phyloP scores from a whole-genome alignment of 2,797 vertebrate genomes.

The Rhinogobio ventralis region DNA sequence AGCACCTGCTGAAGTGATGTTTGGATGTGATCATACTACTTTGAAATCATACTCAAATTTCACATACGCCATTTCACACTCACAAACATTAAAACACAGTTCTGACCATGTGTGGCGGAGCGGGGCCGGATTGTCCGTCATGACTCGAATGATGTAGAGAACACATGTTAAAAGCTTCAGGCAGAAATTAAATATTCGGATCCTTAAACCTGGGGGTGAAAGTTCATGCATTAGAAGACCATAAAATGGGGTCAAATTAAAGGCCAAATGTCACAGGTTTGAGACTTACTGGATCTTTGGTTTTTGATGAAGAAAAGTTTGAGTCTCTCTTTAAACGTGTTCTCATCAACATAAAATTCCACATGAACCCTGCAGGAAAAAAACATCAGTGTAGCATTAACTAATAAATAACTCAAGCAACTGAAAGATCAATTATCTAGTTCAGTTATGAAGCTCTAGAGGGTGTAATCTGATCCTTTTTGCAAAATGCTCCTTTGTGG shows the following conservation, averaged over 20 bases:
- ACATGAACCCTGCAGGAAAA: slow-evolving; percentile 88
- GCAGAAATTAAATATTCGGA: slow-evolving; percentile 95
- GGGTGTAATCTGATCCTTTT: no score
- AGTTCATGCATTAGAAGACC: neutral
- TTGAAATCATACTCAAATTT: neutral
- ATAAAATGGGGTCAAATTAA: neutral
- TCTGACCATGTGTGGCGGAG: slow-evolving; percentile 55
- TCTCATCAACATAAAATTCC: slow-evolving; percentile 97
- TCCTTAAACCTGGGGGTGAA: slow-evolving; percentile 84
- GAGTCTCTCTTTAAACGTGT: slow-evolving; percentile 96
- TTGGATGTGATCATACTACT: neutral
- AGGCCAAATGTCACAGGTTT: neutral
- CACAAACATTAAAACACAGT: neutral
- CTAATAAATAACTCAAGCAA: neutral
- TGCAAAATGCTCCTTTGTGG: no score
- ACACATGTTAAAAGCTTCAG: slow-evolving; percentile 96
- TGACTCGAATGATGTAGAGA: slow-evolving; percentile 92
- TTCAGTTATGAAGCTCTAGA: neutral
- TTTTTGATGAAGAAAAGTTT: slow-evolving; percentile 99
- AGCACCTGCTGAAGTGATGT: neutral
- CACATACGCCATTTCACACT: neutral
- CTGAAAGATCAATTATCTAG: neutral
- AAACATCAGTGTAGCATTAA: neutral
- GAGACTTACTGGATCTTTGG: slow-evolving; percentile 92
- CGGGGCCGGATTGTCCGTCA: slow-evolving; percentile 87